phyloP scores from a whole-genome alignment of 2,113 vertebrate species.

The Mirza zaza region DNA sequence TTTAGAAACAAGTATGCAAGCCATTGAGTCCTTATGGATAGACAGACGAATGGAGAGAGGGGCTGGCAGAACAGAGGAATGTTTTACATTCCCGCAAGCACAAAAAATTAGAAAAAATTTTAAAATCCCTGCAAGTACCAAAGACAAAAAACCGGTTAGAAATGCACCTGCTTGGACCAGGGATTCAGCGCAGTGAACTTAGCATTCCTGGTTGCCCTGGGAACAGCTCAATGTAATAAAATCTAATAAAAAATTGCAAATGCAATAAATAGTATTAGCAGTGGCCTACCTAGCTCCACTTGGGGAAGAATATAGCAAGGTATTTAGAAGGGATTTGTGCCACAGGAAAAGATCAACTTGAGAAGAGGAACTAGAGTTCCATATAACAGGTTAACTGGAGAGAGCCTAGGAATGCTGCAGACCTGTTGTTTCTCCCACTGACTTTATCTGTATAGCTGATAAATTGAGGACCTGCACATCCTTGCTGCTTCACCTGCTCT shows the following conservation, averaged over 20 bases:
- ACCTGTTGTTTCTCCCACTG: neutral
- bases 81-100: neutral
- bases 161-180: neutral
- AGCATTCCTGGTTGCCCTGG: neutral
- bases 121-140: neutral
- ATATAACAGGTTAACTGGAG: neutral
- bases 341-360: neutral
- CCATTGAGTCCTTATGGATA: neutral
- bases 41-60: neutral
- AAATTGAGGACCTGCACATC: neutral
- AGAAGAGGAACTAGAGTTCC: neutral
- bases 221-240: conserved; percentile 24
- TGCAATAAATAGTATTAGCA: neutral
- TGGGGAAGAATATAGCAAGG: neutral
- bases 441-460: neutral
- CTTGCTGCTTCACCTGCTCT: neutral
- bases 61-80: neutral
- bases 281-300: neutral
- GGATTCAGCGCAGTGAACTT: neutral
- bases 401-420: neutral
- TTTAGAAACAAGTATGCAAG: neutral
- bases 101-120: neutral
- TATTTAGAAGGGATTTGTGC: neutral
- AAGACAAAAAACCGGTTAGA: neutral
- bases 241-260: conserved; percentile 31